A percentile compares a stretch with the other conserved stretches of the same genome.
phyloP scores from a whole-genome alignment of 1,140 invertebrate species.

The Bombyx mori region DNA sequence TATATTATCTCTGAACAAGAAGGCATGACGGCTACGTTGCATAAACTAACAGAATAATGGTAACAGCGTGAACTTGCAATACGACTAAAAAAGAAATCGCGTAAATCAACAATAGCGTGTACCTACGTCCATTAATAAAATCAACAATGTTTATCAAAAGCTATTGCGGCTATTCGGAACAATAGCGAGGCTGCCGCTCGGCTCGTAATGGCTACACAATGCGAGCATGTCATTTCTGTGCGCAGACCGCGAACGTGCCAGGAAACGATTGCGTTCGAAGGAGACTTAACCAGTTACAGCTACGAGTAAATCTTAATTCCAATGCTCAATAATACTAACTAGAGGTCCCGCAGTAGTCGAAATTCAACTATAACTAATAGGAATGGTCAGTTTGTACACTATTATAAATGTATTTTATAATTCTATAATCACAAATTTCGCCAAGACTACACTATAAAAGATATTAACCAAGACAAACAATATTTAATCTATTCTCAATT shows the following conservation, averaged over 20 bases:
- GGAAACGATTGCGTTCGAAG: slow-evolving; percentile 26
- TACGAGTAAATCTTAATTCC: slow-evolving; percentile 25
- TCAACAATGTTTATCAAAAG: slow-evolving; percentile 45
- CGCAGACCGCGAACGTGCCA: slow-evolving; percentile 10
- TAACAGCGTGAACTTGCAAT: too few relatives aligned
- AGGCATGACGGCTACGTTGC: too few relatives aligned
- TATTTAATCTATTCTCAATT: too few relatives aligned
- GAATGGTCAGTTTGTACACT: too few relatives aligned
- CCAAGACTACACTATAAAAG: too few relatives aligned
- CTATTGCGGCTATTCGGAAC: slow-evolving; percentile 44
- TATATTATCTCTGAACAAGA: too few relatives aligned
- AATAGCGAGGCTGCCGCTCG: slow-evolving; percentile 22
- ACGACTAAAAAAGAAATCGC: not conserved
- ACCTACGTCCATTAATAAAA: slow-evolving; percentile 32
- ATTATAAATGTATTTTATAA: too few relatives aligned
- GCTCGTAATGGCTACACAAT: slow-evolving; percentile 24
- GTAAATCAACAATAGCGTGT: slow-evolving; percentile 4
- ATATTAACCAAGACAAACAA: too few relatives aligned
- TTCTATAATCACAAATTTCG: too few relatives aligned
- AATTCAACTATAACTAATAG: too few relatives aligned
- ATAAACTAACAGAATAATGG: too few relatives aligned
- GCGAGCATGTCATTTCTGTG: slow-evolving; percentile 8
- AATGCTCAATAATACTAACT: slow-evolving; percentile 10
- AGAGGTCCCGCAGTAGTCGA: too few relatives aligned
- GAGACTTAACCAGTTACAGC: slow-evolving; percentile 28